Evolutionary conservation across 2,113 vertebrate genomes (phyloP).

Genomic region (Heterotilapia buettikoferi): DNA sequence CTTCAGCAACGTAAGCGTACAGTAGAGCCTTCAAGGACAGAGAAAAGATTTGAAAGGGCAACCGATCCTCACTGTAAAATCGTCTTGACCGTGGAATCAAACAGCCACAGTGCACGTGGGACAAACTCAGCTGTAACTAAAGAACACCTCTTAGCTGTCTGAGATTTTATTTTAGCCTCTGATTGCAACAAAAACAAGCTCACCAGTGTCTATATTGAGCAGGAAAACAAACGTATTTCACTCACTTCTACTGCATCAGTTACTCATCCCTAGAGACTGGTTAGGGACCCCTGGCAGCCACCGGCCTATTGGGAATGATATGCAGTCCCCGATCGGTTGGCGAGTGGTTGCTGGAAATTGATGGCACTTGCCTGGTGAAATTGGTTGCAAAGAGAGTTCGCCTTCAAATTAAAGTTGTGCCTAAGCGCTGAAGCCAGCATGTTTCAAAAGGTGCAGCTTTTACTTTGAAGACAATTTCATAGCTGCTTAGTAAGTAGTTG

Average conservation of each 20-base stretch:
- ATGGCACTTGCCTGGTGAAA: background rate
- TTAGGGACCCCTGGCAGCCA: background rate
- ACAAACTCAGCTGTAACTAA: background rate
- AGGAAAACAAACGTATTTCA: background rate
- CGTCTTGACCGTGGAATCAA: background rate
- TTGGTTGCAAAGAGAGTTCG: background rate
- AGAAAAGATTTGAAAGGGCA: background rate
- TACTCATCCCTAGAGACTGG: background rate
- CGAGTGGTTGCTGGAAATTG: background rate
- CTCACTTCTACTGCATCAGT: background rate
- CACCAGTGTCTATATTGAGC: background rate
- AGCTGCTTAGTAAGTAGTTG: background rate
- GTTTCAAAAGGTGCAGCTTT: background rate
- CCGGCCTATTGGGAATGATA: background rate
- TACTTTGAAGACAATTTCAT: background rate
- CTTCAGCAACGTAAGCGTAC: background rate
- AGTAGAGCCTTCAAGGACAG: background rate
- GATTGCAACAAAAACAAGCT: constrained; percentile 7
- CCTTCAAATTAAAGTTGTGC: background rate
- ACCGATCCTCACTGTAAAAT: constrained; percentile 8
- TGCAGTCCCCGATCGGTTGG: background rate
- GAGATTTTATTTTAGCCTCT: background rate
- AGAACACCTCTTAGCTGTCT: constrained; percentile 1
- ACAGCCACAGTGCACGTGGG: background rate
- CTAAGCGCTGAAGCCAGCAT: background rate